Evolutionary conservation across 2,888 invertebrate genomes (phyloP), one percentile per base, ranked within the genome.

Genomic region (Escarpia spicata): DNA sequence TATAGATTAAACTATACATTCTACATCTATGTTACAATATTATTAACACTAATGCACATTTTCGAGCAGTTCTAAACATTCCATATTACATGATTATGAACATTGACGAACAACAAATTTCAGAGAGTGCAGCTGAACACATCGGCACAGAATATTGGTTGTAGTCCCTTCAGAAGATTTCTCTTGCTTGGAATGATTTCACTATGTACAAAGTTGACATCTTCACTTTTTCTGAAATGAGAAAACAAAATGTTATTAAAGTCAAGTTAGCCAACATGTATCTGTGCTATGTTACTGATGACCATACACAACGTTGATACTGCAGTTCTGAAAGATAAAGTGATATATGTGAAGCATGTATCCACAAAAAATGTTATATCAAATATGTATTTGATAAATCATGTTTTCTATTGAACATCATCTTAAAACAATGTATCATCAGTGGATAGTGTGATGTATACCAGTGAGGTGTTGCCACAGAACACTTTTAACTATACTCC

Each of bases 1-100:
- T 52, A 52, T 52, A 52, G 15, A 75, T 75, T 75, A 75, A 75
- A 75, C 75, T 75, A 75, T 26, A 75, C 75, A 75, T 75, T 75
- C 75, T 75, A 75, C 75, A 75, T 75, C 75, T 75, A 75, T 75
- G 75, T 75, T 75, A 75, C 75, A 75, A 75, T 75, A 75, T 75
- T 75, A 75, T 75, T 75, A 75, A 75, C 75, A 75, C 2, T 26
- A 26, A 26, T 52, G 52, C 15, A 52, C 19, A 75, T 75, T 75
- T 26, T 75, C 3, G 26, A 75, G n/a, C 26, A 75, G 19, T 75
- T 19, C 75, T 75, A 75, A 26, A 75, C 75, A 75, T 75, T 75
- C 75, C 75, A n/a, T 75, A 75, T 75, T 75, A 26, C 75, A 75
- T 75, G 75, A 75, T 75, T 75, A 75, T 75, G 26, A 75, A 26